Evolutionary conservation across 1,140 invertebrate genomes (phyloP).

Genomic region (Ectropis grisescens): DNA sequence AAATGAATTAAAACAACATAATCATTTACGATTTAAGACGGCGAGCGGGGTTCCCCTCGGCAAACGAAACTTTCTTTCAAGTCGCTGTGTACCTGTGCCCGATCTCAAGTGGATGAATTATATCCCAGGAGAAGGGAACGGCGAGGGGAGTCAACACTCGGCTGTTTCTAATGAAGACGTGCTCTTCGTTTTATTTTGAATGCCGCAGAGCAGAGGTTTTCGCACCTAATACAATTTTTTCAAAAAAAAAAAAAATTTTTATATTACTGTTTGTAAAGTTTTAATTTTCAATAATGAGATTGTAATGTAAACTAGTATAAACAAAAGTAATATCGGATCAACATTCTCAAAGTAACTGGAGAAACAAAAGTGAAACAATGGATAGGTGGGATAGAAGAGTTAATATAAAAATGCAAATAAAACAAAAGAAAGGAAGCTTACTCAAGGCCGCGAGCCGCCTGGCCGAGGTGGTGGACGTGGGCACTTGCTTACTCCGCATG

Average conservation of each 20-base stretch:
- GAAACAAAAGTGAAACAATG: neutral
- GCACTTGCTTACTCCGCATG: constrained; percentile 69
- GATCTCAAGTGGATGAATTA: constrained; percentile 64
- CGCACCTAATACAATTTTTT: too few relatives aligned
- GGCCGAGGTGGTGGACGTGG: constrained; percentile 64
- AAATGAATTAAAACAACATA: constrained; percentile 68
- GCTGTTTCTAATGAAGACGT: constrained; percentile 58
- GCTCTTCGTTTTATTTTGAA: constrained; percentile 54
- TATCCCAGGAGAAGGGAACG: constrained; percentile 57
- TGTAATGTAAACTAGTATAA: too few relatives aligned
- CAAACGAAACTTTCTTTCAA: constrained; percentile 64
- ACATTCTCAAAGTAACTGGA: too few relatives aligned
- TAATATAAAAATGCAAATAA: constrained; percentile 46
- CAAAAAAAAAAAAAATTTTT: too few relatives aligned
- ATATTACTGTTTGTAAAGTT: too few relatives aligned
- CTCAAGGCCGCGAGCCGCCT: constrained; percentile 65
- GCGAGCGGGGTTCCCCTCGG: constrained; percentile 44
- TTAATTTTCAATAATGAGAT: too few relatives aligned
- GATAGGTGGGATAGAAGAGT: too few relatives aligned
- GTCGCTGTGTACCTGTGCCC: constrained; percentile 56
- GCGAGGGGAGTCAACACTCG: constrained; percentile 35
- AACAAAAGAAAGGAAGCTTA: constrained; percentile 67
- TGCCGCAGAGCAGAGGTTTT: constrained; percentile 38
- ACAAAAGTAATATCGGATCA: too few relatives aligned
- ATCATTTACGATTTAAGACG: constrained; percentile 63